Conservation (phyloP, 2,888 invertebrate genomes). For the Scaptomyza cyrtandrae region DNA sequence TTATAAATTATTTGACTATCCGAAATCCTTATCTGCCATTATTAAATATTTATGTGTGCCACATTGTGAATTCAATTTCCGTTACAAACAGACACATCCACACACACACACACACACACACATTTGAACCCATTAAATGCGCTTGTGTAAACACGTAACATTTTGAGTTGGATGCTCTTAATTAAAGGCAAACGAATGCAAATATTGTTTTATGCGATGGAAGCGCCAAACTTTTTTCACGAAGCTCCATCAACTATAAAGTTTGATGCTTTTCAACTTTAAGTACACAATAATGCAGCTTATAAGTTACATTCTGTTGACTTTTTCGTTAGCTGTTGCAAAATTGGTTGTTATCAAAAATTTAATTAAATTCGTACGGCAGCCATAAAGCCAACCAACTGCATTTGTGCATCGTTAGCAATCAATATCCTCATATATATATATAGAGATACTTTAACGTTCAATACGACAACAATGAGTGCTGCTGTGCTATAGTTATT, state of each 20-base stretch:
- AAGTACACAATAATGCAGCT: background rate
- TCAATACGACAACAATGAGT: constrained; percentile 23
- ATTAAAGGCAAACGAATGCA: constrained; percentile 45
- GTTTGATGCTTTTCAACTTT: constrained; percentile 1
- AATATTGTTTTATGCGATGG: constrained; percentile 26
- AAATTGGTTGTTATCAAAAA: background rate
- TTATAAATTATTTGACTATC: constrained; percentile 34
- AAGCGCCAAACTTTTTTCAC: constrained; percentile 12
- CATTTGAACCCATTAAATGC: background rate
- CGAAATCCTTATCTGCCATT: constrained; percentile 35
- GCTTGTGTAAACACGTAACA: background rate
- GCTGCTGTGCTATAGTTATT: constrained; percentile 20
- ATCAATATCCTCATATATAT: constrained; percentile 25
- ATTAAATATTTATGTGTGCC: constrained; percentile 39
- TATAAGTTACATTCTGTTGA: background rate
- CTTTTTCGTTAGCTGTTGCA: background rate
- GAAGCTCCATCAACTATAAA: background rate
- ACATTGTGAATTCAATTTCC: constrained; percentile 44
- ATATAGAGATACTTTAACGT: constrained; percentile 4
- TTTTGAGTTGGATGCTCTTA: constrained; percentile 30
- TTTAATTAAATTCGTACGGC: constrained; percentile 23
- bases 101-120: too few species aligned
- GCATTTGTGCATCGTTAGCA: constrained; percentile 36
- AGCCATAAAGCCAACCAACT: constrained; percentile 23
- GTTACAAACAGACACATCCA: constrained; percentile 11